Evolutionary conservation across 2,113 vertebrate genomes (phyloP).

Genomic region (Cygnus buccinator): DNA sequence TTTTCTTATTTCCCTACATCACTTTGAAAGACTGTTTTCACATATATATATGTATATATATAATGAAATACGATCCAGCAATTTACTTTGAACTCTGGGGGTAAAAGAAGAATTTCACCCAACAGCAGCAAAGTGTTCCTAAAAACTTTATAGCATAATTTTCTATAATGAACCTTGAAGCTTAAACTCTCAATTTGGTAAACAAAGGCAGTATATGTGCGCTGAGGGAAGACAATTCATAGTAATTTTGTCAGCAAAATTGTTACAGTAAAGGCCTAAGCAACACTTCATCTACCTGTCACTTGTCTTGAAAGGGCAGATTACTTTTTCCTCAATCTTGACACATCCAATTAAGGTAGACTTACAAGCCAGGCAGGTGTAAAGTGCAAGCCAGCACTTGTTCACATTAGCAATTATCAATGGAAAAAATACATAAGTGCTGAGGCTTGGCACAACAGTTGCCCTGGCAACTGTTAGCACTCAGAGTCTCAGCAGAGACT

Average conservation of each 20-base stretch:
- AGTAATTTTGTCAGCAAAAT: slow-evolving; percentile 79
- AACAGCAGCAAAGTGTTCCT: not conserved
- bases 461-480: slow-evolving; percentile 71
- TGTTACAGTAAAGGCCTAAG: slow-evolving; percentile 72
- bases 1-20: not conserved
- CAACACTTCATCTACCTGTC: slow-evolving; percentile 80
- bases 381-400: slow-evolving; percentile 79
- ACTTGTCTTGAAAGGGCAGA: slow-evolving; percentile 77
- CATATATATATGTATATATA: not conserved
- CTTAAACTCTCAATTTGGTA: slow-evolving; percentile 21
- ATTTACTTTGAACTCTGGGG: not conserved
- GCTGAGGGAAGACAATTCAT: slow-evolving; percentile 70
- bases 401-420: slow-evolving; percentile 82
- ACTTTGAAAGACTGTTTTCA: not conserved
- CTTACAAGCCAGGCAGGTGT: slow-evolving; percentile 79
- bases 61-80: not conserved
- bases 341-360: slow-evolving; percentile 82
- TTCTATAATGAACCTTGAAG: slow-evolving; percentile 25
- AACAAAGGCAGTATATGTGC: slow-evolving; percentile 41
- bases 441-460: slow-evolving; percentile 73
- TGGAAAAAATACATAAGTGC: slow-evolving; percentile 73
- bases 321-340: slow-evolving; percentile 80
- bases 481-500: slow-evolving; percentile 54
- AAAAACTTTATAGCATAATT: slow-evolving; percentile 29
- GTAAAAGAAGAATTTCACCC: not conserved